Base-by-base conservation (phyloP, 92 coral and sea anemone genomes). In the Paragorgia papillata region DNA sequence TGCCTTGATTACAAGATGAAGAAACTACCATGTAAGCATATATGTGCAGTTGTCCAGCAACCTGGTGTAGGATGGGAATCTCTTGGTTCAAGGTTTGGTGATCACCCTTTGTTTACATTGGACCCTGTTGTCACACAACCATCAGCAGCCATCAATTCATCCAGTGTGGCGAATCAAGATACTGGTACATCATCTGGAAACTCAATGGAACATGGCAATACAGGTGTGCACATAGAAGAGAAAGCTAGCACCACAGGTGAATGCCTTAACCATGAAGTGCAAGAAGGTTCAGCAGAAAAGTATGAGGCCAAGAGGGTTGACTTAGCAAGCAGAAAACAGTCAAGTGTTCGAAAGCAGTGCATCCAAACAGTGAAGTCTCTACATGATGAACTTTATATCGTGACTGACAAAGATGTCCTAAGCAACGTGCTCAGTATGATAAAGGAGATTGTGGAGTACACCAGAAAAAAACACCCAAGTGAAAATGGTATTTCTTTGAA, bases 1-100 rank as follows among this genome's bases (percentile, higher is more conserved):
- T 43, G 74, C 39, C 29, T 43, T 19, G 74, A 67, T 30, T 43
- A 21, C 74, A 22, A 24, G 14, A 67, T 50, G 29, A 67, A 43
- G 39, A 67, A 48, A 48, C 30, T 67, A 19, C 74, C 74, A 3
- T 67, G 74, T 57, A 63, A 63, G 25, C 70, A 63, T n/a, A n/a
- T n/a, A n/a, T n/a, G n/a, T n/a, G n/a, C n/a, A n/a, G n/a, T n/a
- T n/a, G n/a, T n/a, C n/a, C n/a, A n/a, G n/a, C n/a, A 37, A 15
- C 74, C 58, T 15, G 57, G 21, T 66, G 73, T 66, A 30, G 73
- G 73, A 39, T 66, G 73, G 73, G 51, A 66, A 39, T 66, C 53
- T 41, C 56, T 67, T 48, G 74, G 74, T 33, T 48, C 74, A 41
- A 67, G 74, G 28, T 67, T 67, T 51, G 43, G 31, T 27, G 43